phyloP scores from a whole-genome alignment of 1,140 invertebrate species.

The Drosophila ogumai region DNA sequence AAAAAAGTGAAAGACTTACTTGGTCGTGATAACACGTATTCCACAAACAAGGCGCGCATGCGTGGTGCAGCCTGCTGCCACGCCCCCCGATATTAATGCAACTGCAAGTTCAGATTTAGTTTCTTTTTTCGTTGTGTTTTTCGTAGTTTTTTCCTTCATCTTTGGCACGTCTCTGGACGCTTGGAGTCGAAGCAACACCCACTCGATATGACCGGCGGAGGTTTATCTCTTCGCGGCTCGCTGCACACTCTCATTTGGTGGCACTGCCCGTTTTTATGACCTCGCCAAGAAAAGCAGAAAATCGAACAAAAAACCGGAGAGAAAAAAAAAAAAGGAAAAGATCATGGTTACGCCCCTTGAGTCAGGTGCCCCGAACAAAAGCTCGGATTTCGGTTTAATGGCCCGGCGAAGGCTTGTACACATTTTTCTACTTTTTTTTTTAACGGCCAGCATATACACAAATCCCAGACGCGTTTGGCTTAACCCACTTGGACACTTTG shows the following conservation, averaged over 20 bases:
- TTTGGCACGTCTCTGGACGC: conserved; percentile 40
- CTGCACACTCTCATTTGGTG: conserved; percentile 67
- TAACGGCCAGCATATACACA: conserved; percentile 66
- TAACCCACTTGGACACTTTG: conserved; percentile 69
- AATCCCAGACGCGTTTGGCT: conserved; percentile 49
- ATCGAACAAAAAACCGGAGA: conserved; percentile 22
- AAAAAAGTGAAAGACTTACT: conserved; percentile 57
- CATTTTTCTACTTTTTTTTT: conserved; percentile 45
- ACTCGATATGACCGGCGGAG: conserved; percentile 50
- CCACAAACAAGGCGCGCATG: conserved; percentile 67
- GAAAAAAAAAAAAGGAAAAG: conserved; percentile 28
- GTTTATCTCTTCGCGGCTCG: conserved; percentile 35
- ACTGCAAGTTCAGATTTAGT: conserved; percentile 33
- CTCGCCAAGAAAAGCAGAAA: conserved; percentile 53
- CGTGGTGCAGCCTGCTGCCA: conserved; percentile 49
- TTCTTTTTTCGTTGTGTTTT: conserved; percentile 5
- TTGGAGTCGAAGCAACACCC: conserved; percentile 63
- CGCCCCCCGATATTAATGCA: conserved; percentile 23
- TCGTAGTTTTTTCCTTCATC: conserved; percentile 19
- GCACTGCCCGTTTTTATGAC: conserved; percentile 75
- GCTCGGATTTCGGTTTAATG: conserved; percentile 65
- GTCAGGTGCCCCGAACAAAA: conserved; percentile 74
- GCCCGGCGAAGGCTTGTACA: conserved; percentile 51
- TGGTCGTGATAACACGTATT: conserved; percentile 80
- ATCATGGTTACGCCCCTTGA: conserved; percentile 62